Evolutionary conservation across 2,888 invertebrate species (phyloP).

Genomic region (Bimastos eiseni): DNA sequence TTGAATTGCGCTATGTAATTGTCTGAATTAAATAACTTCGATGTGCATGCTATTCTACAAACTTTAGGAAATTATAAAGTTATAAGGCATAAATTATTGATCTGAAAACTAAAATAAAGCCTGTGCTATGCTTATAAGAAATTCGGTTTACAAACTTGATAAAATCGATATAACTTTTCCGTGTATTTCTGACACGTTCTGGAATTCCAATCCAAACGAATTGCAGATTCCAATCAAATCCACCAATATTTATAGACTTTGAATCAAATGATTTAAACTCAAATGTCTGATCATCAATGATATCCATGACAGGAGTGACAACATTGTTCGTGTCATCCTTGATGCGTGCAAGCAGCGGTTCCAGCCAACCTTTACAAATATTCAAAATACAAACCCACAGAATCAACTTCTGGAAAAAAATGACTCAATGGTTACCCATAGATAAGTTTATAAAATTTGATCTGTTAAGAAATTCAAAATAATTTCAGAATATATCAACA

Average conservation of each 20-base stretch:
- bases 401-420: not conserved
- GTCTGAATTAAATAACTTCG: not conserved
- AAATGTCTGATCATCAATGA: constrained; percentile 89
- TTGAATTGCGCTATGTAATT: not conserved
- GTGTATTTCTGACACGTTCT: constrained; percentile 65
- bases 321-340: constrained; percentile 52
- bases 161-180: constrained; percentile 50
- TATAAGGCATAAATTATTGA: too few species aligned
- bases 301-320: constrained; percentile 62
- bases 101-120: not conserved
- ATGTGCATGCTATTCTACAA: not conserved
- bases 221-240: constrained; percentile 71
- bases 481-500: too few species aligned
- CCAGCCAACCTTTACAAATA: constrained; percentile 59
- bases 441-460: not conserved
- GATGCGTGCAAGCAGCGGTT: constrained; percentile 60
- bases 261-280: constrained; percentile 74
- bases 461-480: not conserved
- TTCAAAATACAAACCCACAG: not conserved
- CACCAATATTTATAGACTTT: constrained; percentile 64
- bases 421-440: not conserved
- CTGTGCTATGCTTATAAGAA: not conserved
- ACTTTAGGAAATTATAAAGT: not conserved
- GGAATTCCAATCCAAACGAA: constrained; percentile 99
- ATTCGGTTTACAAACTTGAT: constrained; percentile 51